Percentiles rank a stretch among this genome's conserved stretches.
Conservation (phyloP, 92 coral and sea anemone genomes). For the Paramuricea clavata region DNA sequence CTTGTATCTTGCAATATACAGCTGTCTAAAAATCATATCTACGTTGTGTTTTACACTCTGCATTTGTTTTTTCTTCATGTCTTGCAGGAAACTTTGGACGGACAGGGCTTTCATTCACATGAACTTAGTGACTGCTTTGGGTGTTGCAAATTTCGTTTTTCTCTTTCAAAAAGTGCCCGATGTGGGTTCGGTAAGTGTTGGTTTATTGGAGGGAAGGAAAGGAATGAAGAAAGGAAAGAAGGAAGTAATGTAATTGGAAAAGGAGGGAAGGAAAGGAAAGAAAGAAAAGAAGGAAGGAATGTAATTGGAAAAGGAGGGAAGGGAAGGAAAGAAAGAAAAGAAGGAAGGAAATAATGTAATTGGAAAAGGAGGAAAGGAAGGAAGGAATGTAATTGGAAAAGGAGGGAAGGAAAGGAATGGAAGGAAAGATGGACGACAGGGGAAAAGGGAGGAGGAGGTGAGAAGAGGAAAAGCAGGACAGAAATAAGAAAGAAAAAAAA, state of each 20-base stretch:
- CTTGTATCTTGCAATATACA: no score
- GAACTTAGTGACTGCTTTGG: conserved; percentile 42
- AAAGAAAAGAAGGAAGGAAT: neutral
- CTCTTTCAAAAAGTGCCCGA: conserved; percentile 31
- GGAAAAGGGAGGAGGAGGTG: conserved; percentile 39
- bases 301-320: conserved; percentile 43
- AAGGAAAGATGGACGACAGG: conserved; percentile 26
- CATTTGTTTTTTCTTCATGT: neutral
- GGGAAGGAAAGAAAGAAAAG: conserved; percentile 21
- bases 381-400: neutral
- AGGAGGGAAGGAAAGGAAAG: conserved; percentile 7
- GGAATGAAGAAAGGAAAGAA: neutral
- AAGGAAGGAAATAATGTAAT: no score
- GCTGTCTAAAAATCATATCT: no score
- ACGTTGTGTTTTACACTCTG: neutral
- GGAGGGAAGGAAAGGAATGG: neutral
- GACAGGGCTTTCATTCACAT: conserved; percentile 60
- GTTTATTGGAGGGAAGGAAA: neutral
- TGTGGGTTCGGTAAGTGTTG: conserved; percentile 6
- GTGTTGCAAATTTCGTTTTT: conserved; percentile 20
- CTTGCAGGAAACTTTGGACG: conserved; percentile 34
- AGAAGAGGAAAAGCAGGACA: no score
- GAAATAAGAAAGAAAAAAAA: no score
- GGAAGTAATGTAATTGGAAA: neutral
- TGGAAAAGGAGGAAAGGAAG: neutral